Evolutionary conservation across 1,140 invertebrate species (phyloP).

Genomic region (Philotrypesis tridentata): DNA sequence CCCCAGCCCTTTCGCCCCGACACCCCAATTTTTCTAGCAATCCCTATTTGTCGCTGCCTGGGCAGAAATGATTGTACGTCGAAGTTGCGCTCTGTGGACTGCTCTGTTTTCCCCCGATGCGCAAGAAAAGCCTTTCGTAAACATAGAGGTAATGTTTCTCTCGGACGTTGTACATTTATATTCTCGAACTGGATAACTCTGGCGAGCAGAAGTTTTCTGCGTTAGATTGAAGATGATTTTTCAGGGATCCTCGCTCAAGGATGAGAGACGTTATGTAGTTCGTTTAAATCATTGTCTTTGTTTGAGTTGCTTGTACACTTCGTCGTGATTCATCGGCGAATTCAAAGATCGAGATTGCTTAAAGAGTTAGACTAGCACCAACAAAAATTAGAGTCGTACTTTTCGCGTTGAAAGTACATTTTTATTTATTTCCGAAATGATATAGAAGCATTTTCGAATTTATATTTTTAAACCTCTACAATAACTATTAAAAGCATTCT

Average conservation of each 20-base stretch:
- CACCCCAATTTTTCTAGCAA: background rate
- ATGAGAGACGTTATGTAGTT: no score
- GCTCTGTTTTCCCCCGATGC: background rate
- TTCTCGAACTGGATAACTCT: background rate
- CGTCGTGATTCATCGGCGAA: no score
- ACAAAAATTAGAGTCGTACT: no score
- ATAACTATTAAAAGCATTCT: no score
- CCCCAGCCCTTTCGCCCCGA: background rate
- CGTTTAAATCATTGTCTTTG: no score
- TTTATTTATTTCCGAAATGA: no score
- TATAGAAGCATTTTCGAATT: no score
- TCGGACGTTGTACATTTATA: background rate
- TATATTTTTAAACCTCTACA: no score
- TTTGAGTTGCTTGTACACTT: no score
- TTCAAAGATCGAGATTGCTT: background rate
- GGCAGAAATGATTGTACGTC: background rate
- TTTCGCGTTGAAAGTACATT: no score
- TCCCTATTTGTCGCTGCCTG: background rate
- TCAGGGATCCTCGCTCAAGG: background rate
- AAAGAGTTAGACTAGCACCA: no score
- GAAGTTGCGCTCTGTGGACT: constrained; percentile 1
- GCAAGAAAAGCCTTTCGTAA: background rate
- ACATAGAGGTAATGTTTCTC: background rate
- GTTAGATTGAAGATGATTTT: background rate
- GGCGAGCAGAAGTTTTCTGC: background rate